Evolutionary conservation across 2,888 invertebrate genomes (phyloP).

Genomic region (Netelia fuscicornis): DNA sequence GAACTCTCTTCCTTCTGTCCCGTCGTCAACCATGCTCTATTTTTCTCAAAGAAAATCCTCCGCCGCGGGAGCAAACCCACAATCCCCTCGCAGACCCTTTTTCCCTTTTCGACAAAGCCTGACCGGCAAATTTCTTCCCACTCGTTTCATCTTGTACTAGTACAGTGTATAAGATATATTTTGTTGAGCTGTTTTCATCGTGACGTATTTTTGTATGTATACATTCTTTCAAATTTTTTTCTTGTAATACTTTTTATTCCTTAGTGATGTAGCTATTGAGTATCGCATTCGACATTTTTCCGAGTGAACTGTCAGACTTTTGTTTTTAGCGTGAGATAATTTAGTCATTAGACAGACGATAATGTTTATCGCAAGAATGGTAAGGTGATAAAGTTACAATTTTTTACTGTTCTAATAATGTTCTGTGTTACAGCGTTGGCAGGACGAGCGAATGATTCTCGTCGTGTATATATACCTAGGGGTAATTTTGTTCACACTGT

Average conservation of each 20-base stretch:
- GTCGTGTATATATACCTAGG: not conserved
- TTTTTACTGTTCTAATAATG: not conserved
- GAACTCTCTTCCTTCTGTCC: conserved; percentile 9
- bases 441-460: not conserved
- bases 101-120: not conserved
- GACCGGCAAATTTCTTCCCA: not conserved
- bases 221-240: not conserved
- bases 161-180: not conserved
- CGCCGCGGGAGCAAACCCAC: conserved; percentile 10
- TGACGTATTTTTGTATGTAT: not conserved
- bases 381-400: not conserved
- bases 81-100: not conserved
- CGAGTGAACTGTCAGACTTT: too few relatives aligned
- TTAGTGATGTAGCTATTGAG: too few relatives aligned
- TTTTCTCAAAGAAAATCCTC: conserved; percentile 60
- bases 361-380: not conserved
- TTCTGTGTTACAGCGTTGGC: not conserved
- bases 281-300: too few relatives aligned
- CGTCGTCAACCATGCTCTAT: conserved; percentile 56
- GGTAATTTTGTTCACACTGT: not conserved
- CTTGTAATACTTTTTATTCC: not conserved
- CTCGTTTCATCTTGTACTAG: not conserved
- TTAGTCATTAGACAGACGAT: too few relatives aligned
- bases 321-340: too few relatives aligned
- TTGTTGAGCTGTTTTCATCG: not conserved